Evolutionary conservation across 1,140 invertebrate species (phyloP), one percentile per base, ranked within the genome.

Genomic region (Meloidogyne hapla): DNA sequence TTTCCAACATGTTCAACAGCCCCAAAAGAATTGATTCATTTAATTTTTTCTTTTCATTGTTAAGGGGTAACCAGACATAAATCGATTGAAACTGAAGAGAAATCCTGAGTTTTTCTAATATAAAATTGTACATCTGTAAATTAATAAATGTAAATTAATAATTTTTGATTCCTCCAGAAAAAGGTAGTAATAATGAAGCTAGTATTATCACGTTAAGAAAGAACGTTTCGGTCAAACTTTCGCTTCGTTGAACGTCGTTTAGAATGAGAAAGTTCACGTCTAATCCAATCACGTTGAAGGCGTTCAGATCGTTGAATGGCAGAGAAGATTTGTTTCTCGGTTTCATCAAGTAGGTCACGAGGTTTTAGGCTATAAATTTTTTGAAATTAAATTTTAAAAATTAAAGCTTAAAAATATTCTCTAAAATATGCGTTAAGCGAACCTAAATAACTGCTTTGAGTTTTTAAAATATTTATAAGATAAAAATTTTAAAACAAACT

Each of bases 1-100:
- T 82, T 64, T 5, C 78, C 80, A 67, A 48, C 40, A 13, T 38
- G 45, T 80, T 80, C 15, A 80, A 12, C 13, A 80, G 75, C 12
- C 18, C 13, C 1, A n/a, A 15, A 2, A 80, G 64, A 28, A 81
- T 67, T 9, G 33, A 61, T 1, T 48, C 21, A 9, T 71, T 45
- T 9, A 80, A 25, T 15, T 62, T 23, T 21, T 80, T 56, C n/a
- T n/a, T n/a, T n/a, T n/a, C n/a, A n/a, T n/a, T n/a, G n/a, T n/a
- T n/a, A n/a, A n/a, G n/a, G n/a, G n/a, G n/a, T n/a, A n/a, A n/a
- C n/a, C n/a, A n/a, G n/a, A n/a, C n/a, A n/a, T n/a, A n/a, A n/a
- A n/a, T n/a, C n/a, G n/a, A n/a, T n/a, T n/a, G n/a, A n/a, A n/a
- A n/a, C n/a, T n/a, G n/a, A n/a, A n/a, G n/a, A n/a, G n/a, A n/a